Conservation (phyloP, 2,797 vertebrate genomes). For the Tympanoctomys barrerae region DNA sequence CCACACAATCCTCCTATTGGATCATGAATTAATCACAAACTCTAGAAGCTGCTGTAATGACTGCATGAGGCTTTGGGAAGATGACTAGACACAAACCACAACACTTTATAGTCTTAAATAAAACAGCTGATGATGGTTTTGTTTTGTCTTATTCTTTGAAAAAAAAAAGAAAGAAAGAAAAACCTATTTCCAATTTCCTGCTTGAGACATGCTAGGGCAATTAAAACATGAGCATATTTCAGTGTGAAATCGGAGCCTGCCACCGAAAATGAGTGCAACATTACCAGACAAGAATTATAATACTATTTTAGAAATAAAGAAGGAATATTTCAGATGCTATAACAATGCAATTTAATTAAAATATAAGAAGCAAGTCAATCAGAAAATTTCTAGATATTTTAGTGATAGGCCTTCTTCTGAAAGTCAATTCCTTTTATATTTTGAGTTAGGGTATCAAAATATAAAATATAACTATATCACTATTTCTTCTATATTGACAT, state of each 20-base stretch:
- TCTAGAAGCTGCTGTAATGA: too few relatives aligned
- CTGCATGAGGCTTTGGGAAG: too few relatives aligned
- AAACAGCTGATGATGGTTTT: background rate
- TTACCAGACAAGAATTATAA: background rate
- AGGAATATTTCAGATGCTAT: background rate
- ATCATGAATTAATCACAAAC: too few relatives aligned
- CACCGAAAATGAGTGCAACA: background rate
- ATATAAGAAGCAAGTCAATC: background rate
- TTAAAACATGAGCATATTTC: slow-evolving; percentile 17
- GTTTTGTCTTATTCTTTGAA: background rate
- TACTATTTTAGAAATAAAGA: slow-evolving; percentile 50
- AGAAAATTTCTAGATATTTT: background rate
- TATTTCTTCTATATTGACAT: background rate
- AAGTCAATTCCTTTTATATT: background rate
- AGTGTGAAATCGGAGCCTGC: background rate
- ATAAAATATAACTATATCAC: background rate
- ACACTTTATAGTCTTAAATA: background rate
- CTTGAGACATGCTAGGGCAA: background rate
- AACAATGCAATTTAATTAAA: background rate
- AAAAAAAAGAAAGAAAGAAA: background rate
- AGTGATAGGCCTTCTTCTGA: background rate
- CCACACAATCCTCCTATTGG: too few relatives aligned
- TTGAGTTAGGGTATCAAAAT: background rate
- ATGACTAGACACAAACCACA: too few relatives aligned
- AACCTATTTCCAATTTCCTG: too few relatives aligned